Conservation (phyloP, 2,113 vertebrate species). For the Sphyrna mokarran region DNA sequence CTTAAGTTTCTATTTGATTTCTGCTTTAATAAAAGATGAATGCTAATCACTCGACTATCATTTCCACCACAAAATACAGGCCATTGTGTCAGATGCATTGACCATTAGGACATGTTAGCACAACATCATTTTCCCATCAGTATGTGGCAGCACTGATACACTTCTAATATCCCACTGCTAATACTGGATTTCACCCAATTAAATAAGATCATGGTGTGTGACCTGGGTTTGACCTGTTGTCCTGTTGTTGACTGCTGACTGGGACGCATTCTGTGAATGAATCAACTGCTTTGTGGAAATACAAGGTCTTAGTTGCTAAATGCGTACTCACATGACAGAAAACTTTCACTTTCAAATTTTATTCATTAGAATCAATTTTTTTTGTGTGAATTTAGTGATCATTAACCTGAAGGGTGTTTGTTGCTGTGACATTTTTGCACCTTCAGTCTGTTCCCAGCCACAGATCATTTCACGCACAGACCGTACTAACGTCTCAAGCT, state of each 20-base stretch:
- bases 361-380: background rate
- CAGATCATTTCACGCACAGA: background rate
- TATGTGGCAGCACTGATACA: conserved; percentile 73
- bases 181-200: conserved; percentile 75
- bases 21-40: background rate
- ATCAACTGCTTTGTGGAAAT: conserved; percentile 41
- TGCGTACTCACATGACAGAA: conserved; percentile 30
- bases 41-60: background rate
- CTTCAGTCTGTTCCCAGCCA: background rate
- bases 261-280: conserved; percentile 42
- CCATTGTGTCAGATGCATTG: background rate
- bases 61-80: background rate
- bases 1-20: background rate
- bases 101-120: background rate
- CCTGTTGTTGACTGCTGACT: conserved; percentile 58
- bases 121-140: conserved; percentile 45
- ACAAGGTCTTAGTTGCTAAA: conserved; percentile 42
- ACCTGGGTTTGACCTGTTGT: conserved; percentile 65
- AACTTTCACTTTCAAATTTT: conserved; percentile 40
- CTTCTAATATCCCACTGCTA: conserved; percentile 76
- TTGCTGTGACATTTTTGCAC: background rate
- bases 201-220: conserved; percentile 66
- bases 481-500: background rate
- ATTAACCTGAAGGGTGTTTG: background rate
- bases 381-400: background rate